These are phyloP conservation scores for Nothoprocta pentlandii DNA, from an alignment of 2,113 vertebrate genomes.

Conservation along the genomic window DNA sequence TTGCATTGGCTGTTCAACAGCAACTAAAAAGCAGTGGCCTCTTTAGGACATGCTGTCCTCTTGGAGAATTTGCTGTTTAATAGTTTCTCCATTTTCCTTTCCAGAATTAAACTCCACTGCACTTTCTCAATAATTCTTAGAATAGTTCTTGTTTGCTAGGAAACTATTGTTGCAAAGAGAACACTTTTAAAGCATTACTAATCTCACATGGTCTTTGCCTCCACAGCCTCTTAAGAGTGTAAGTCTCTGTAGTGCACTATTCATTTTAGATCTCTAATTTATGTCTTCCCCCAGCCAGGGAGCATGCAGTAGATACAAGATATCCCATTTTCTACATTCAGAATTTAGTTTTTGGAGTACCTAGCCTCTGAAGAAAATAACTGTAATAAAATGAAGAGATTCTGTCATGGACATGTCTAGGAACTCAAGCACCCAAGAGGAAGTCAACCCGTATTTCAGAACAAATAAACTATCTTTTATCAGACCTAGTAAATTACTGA, in stretches of 20 bases:
- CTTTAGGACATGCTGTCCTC: not conserved
- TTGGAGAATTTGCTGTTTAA: not conserved
- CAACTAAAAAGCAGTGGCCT: not conserved
- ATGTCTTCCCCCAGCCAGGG: not conserved
- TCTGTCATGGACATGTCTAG: not conserved
- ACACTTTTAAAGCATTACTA: not conserved
- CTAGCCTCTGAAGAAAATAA: not conserved
- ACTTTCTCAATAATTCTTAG: constrained; percentile 1
- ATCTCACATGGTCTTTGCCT: not conserved
- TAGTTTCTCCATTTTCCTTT: constrained; percentile 3
- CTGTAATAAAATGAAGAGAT: not conserved
- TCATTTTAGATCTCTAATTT: constrained; percentile 7
- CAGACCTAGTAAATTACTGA: not conserved
- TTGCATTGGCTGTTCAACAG: not conserved
- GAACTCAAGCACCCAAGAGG: not conserved
- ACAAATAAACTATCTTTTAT: not conserved
- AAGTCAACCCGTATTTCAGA: not conserved
- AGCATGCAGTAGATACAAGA: not conserved
- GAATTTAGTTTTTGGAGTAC: not conserved
- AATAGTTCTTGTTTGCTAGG: not conserved
- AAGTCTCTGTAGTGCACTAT: not conserved
- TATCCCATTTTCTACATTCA: not conserved
- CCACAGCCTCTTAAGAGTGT: not conserved
- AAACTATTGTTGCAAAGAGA: constrained; percentile 1
- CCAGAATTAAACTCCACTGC: not conserved